A percentile compares a stretch with the other conserved stretches of the same genome.
Evolutionary conservation across 2,888 invertebrate species (phyloP).

Genomic region (Xestia c-nigrum): DNA sequence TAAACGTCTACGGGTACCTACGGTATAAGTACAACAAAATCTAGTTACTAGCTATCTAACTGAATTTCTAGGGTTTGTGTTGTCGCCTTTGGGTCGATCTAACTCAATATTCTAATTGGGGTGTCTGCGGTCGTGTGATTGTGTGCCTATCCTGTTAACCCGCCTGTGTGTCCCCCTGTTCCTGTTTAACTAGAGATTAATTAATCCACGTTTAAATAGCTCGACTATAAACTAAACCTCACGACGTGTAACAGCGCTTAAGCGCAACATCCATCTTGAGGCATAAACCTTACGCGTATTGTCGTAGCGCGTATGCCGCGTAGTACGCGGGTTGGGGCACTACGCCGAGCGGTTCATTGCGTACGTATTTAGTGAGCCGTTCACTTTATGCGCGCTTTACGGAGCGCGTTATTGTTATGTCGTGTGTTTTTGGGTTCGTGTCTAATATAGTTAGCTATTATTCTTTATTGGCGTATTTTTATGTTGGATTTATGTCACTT

Average conservation of each 20-base stretch:
- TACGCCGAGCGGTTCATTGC: constrained; percentile 22
- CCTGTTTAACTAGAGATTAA: constrained; percentile 2
- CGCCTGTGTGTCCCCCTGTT: too few species aligned
- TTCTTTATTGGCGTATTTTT: constrained; percentile 37
- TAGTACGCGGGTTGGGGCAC: neutral
- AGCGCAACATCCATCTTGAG: constrained; percentile 37
- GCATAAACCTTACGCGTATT: constrained; percentile 24
- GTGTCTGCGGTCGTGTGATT: constrained; percentile 24
- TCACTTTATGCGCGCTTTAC: constrained; percentile 41
- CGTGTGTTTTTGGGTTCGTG: constrained; percentile 24
- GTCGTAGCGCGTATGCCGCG: constrained; percentile 7
- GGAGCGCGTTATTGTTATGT: constrained; percentile 44
- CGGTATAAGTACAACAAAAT: neutral
- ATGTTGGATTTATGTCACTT: neutral
- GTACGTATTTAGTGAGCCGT: constrained; percentile 49
- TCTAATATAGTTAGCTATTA: constrained; percentile 36
- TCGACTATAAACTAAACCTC: constrained; percentile 43
- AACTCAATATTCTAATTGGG: constrained; percentile 21
- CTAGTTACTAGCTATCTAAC: neutral
- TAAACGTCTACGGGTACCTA: neutral
- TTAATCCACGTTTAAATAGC: constrained; percentile 24
- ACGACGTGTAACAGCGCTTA: constrained; percentile 31
- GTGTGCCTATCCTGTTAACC: neutral
- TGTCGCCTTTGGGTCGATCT: neutral
- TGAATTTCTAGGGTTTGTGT: neutral